Conservation (phyloP, 53 echinoderm and acorn worm species). For the Stichopus horrens region DNA sequence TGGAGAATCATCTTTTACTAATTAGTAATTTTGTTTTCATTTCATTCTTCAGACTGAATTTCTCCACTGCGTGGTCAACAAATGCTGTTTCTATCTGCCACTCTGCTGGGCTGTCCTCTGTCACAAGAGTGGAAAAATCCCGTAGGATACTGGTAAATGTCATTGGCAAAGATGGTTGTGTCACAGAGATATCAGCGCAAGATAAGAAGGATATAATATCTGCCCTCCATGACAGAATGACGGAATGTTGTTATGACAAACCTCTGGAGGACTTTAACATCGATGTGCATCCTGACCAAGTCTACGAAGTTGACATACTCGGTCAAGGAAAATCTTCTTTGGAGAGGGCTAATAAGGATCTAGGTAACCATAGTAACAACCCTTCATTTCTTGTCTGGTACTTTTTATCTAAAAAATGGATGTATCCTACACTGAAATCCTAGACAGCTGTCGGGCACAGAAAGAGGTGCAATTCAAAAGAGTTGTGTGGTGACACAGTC, state of each 20-base stretch:
- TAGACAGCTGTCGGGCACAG: no score
- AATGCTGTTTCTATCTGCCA: conserved; percentile 98
- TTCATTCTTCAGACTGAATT: conserved; percentile 68
- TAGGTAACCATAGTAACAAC: conserved; percentile 59
- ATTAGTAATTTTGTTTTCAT: neutral
- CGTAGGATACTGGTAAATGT: conserved; percentile 64
- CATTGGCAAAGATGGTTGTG: conserved; percentile 35
- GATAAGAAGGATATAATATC: conserved; percentile 60
- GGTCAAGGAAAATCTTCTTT: conserved; percentile 73
- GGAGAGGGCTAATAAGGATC: conserved; percentile 88
- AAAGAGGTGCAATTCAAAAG: no score
- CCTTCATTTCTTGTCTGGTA: neutral
- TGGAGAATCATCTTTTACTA: neutral
- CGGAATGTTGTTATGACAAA: conserved; percentile 80
- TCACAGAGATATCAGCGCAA: conserved; percentile 45
- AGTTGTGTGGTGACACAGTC: no score
- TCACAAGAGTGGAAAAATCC: conserved; percentile 82
- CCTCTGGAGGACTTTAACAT: conserved; percentile 81
- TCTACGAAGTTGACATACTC: conserved; percentile 83
- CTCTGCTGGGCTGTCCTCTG: conserved; percentile 72
- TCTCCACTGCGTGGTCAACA: conserved; percentile 98
- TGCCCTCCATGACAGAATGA: conserved; percentile 88
- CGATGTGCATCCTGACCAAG: conserved; percentile 70
- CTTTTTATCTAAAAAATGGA: no score
- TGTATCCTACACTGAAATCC: no score